Percentiles rank a stretch among this genome's conserved stretches.
Evolutionary conservation across 2,113 vertebrate genomes (phyloP).

Genomic region (Ciconia stormi): DNA sequence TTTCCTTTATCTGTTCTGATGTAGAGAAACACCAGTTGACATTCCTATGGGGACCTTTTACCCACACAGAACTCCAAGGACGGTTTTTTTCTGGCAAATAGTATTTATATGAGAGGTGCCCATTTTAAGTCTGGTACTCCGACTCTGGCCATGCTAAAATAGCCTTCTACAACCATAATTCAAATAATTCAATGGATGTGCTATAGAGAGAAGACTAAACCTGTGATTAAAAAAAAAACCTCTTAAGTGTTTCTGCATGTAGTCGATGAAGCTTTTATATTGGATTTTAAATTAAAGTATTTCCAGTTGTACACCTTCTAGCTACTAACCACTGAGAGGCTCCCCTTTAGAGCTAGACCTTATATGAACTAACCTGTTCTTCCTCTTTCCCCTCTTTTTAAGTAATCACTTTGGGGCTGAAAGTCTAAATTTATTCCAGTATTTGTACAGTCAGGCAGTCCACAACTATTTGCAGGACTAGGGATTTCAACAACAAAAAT

Average conservation of each 20-base stretch:
- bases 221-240: not conserved
- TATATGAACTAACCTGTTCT: not conserved
- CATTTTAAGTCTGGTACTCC: not conserved
- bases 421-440: not conserved
- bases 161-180: not conserved
- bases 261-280: not conserved
- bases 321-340: not conserved
- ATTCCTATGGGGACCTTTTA: not conserved
- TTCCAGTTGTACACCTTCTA: not conserved
- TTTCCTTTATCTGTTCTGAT: not conserved
- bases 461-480: not conserved
- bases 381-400: not conserved
- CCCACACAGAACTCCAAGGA: not conserved
- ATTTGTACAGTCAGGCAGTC: not conserved
- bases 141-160: not conserved
- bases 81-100: not conserved
- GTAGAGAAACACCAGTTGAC: not conserved
- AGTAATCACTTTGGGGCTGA: not conserved
- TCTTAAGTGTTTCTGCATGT: not conserved
- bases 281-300: not conserved
- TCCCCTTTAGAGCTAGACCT: not conserved
- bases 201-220: not conserved
- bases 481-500: not conserved
- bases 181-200: not conserved
- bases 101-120: not conserved